Evolutionary conservation across 1,140 invertebrate species (phyloP).

Genomic region (Pseudobourletiella spinata): DNA sequence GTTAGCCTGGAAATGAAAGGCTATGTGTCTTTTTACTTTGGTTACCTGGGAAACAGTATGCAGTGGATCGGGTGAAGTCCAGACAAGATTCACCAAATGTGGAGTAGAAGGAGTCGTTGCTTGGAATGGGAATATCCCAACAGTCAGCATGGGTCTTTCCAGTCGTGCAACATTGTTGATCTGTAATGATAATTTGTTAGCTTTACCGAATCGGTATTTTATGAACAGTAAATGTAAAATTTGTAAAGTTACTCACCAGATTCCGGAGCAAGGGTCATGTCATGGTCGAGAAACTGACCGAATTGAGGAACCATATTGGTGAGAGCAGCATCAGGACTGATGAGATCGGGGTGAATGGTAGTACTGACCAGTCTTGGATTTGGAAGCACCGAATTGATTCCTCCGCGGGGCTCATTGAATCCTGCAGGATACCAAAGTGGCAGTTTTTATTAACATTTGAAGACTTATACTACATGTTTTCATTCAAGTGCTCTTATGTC

Average conservation of each 20-base stretch:
- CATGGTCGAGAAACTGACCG: constrained; percentile 96
- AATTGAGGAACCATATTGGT: constrained; percentile 82
- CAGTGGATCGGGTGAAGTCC: constrained; percentile 68
- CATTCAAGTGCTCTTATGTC: too few relatives aligned
- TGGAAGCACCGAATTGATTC: constrained; percentile 57
- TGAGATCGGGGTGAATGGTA: constrained; percentile 80
- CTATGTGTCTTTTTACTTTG: not conserved
- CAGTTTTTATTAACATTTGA: not conserved
- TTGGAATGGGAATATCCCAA: constrained; percentile 74
- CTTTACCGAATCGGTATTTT: not conserved
- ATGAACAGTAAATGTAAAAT: too few relatives aligned
- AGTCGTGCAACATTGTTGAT: constrained; percentile 48
- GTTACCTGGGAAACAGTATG: constrained; percentile 28
- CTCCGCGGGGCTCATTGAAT: constrained; percentile 40
- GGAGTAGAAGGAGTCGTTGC: constrained; percentile 80
- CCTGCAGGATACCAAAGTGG: constrained; percentile 3
- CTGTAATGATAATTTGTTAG: constrained; percentile 34
- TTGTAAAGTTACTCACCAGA: constrained; percentile 6
- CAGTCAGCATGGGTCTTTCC: constrained; percentile 54
- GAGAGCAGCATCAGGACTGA: constrained; percentile 78
- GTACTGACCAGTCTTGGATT: constrained; percentile 70
- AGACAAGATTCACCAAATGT: constrained; percentile 55
- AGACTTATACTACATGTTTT: not conserved
- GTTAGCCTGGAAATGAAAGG: not conserved
- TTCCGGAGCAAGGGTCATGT: constrained; percentile 71